A percentile compares a stretch with the other conserved stretches of the same genome.
phyloP scores from a whole-genome alignment of 1,140 invertebrate species.

The Trachymyrmex septentrionalis region DNA sequence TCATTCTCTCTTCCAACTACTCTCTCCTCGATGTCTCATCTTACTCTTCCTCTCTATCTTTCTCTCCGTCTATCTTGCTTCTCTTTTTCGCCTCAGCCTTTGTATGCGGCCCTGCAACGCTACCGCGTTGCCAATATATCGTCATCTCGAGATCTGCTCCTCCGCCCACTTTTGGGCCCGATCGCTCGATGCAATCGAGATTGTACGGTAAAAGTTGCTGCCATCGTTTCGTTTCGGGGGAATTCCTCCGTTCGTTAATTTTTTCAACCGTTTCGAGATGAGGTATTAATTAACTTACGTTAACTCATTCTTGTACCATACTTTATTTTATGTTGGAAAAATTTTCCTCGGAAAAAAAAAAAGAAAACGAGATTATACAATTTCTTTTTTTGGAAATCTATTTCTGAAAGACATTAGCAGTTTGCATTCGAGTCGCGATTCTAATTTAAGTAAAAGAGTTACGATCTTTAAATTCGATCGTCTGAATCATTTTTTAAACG shows the following conservation, averaged over 20 bases:
- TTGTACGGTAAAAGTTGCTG: conserved; percentile 72
- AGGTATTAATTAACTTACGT: neutral
- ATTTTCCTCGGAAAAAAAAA: neutral
- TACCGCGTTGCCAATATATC: conserved; percentile 76
- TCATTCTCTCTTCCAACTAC: conserved; percentile 51
- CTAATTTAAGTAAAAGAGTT: neutral
- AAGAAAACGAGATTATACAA: neutral
- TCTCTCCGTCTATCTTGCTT: conserved; percentile 30
- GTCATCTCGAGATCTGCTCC: conserved; percentile 73
- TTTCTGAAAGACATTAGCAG: neutral
- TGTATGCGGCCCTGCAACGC: conserved; percentile 57
- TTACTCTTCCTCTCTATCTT: neutral
- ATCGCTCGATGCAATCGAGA: conserved; percentile 54
- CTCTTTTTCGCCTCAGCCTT: conserved; percentile 12
- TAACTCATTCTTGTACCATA: neutral
- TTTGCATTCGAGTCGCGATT: neutral
- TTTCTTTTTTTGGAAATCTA: neutral
- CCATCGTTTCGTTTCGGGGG: conserved; percentile 10
- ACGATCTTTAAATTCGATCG: neutral
- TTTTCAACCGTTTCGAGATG: conserved; percentile 9
- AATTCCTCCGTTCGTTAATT: conserved; percentile 71
- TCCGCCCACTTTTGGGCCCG: conserved; percentile 76
- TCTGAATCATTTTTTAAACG: neutral
- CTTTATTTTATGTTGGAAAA: neutral
- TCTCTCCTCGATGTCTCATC: conserved; percentile 44